Evolutionary conservation across 2,888 invertebrate species (phyloP).

Genomic region (Apodemia hepburni): DNA sequence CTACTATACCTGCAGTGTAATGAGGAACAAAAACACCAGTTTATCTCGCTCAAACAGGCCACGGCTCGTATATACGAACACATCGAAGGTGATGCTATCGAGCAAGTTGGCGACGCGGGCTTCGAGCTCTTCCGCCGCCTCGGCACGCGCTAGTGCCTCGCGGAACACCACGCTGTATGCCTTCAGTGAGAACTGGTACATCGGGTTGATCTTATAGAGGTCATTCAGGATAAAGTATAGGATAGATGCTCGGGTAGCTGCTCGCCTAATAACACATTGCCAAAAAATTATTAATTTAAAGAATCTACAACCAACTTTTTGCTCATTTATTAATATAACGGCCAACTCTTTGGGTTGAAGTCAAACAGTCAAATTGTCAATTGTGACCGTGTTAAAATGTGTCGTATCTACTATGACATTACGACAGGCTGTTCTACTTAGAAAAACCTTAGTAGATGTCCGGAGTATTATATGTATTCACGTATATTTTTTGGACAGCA

Average conservation of each 20-base stretch:
- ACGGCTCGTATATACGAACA: slow-evolving; percentile 93
- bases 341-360: too few species aligned
- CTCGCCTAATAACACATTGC: slow-evolving; percentile 70
- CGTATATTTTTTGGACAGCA: too few species aligned
- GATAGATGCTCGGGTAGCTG: slow-evolving; percentile 92
- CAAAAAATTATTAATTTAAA: too few species aligned
- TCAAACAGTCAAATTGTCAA: too few species aligned
- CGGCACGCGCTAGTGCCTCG: slow-evolving; percentile 87
- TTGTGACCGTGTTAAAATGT: too few species aligned
- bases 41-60: slow-evolving; percentile 96
- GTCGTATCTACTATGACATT: too few species aligned
- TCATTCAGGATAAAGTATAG: slow-evolving; percentile 97
- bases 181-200: slow-evolving; percentile 97
- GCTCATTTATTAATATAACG: too few species aligned
- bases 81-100: slow-evolving; percentile 92
- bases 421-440: too few species aligned
- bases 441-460: too few species aligned
- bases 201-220: slow-evolving; percentile 93
- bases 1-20: slow-evolving; percentile 85
- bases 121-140: slow-evolving; percentile 84
- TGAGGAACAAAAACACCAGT: slow-evolving; percentile 92
- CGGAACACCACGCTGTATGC: slow-evolving; percentile 96
- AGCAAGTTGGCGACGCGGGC: slow-evolving; percentile 88
- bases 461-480: too few species aligned
- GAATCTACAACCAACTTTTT: too few species aligned